Percentiles rank a stretch among this genome's conserved stretches.
Conservation (phyloP, 2,113 vertebrate genomes). For the Cryptomyrus ogoouensis region DNA sequence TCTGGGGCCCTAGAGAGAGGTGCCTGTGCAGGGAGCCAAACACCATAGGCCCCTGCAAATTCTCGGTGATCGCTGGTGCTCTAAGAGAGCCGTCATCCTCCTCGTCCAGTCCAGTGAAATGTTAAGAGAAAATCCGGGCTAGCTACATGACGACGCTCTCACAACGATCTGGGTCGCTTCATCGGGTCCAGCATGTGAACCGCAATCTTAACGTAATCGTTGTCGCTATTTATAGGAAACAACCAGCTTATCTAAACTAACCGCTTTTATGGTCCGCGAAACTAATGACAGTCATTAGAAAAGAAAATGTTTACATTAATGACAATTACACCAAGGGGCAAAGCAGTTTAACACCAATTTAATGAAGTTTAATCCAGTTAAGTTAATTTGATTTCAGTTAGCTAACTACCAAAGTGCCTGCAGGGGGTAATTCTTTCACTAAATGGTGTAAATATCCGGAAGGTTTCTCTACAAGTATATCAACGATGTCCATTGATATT, state of each 20-base stretch:
- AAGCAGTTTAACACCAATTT: constrained; percentile 1
- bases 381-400: constrained; percentile 1
- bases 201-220: not conserved
- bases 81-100: not conserved
- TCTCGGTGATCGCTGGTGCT: not conserved
- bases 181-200: not conserved
- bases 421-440: not conserved
- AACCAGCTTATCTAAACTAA: not conserved
- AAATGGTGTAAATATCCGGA: not conserved
- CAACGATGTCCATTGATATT: not conserved
- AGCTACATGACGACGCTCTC: not conserved
- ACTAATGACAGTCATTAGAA: not conserved
- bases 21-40: too few relatives aligned
- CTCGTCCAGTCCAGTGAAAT: not conserved
- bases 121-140: not conserved
- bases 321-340: not conserved
- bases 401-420: not conserved
- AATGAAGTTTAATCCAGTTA: constrained; percentile 7
- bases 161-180: not conserved
- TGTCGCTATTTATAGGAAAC: too few relatives aligned
- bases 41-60: not conserved
- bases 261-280: not conserved
- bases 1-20: not conserved
- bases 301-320: not conserved
- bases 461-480: not conserved